Evolutionary conservation across 2,113 vertebrate genomes (phyloP), one percentile per base, ranked within the genome.

Genomic region (Archilochus colubris): DNA sequence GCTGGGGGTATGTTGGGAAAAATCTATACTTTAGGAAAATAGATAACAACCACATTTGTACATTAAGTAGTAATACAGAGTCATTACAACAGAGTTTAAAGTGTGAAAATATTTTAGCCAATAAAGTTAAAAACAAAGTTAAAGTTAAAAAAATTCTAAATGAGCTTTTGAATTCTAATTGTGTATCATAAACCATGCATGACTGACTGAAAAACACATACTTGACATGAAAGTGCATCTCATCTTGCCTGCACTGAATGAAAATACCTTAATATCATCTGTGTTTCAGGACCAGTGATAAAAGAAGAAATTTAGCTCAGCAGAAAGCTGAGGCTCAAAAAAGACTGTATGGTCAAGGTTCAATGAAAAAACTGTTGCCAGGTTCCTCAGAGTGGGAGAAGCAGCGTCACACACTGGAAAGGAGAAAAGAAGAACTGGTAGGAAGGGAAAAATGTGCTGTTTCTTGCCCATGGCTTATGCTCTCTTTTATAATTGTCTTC

Each of bases 261-360:
- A 82, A 93, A 54, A 44, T 55, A 64, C 59, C 28, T 72, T 57
- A 82, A 89, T 89, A 66, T 92, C 12, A 70, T 93, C 69, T 91
- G 16, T 86, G 30, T 95, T 97, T 85, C 96, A 99, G 99, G 97
- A 98, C 99, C 68, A 99, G 99, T 18, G 99, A 99, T 97, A 99
- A 99, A 97, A 99, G 99, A 81, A 99, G 97, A 91, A 99, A 99
- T 97, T 97, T 99, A 97, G 99, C 99, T 43, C 99, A 99, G 95
- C 99, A 99, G 94, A 99, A 99, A 96, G 99, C 99, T 2, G 99
- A 99, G 91, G 99, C 99, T 91, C 99, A 99, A 91, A 98, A 97
- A 82, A 98, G 99, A 18, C 98, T 99, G 6, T 99, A 99, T 18
- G 99, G 99, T 80, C 99, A 99, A 57, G 98, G 99, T 62, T 98